phyloP scores from a whole-genome alignment of 2,113 vertebrate genomes.

The Cromileptes altivelis region DNA sequence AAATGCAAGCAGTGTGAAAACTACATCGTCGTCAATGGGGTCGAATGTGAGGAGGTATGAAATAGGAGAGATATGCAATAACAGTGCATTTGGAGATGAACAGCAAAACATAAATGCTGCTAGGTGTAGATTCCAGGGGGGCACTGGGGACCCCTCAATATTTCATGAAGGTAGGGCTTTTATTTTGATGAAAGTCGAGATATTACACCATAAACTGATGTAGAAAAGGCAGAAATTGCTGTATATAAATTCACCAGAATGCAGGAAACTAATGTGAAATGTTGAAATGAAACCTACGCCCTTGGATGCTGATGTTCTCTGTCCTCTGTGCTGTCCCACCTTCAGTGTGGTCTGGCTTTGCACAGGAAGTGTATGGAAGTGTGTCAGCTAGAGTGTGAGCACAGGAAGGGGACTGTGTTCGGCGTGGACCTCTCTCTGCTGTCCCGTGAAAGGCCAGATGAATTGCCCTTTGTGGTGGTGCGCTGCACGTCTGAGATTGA shows the following conservation, averaged over 20 bases:
- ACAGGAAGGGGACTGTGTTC: slow-evolving; percentile 87
- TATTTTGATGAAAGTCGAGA: too few relatives aligned
- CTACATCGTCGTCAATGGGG: slow-evolving; percentile 91
- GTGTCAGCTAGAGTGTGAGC: slow-evolving; percentile 90
- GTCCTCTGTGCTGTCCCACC: slow-evolving; percentile 6
- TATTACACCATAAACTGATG: too few relatives aligned
- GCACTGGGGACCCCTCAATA: too few relatives aligned
- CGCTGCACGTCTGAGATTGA: slow-evolving; percentile 93
- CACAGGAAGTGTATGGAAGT: slow-evolving; percentile 95
- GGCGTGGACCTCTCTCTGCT: slow-evolving; percentile 87
- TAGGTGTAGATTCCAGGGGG: too few relatives aligned
- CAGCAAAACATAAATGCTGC: not conserved
- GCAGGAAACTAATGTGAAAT: too few relatives aligned
- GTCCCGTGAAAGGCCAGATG: slow-evolving; percentile 83
- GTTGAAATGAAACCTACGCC: too few relatives aligned
- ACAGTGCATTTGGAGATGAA: not conserved
- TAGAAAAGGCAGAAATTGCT: too few relatives aligned
- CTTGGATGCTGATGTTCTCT: not conserved
- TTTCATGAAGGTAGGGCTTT: too few relatives aligned
- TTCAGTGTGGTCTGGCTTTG: slow-evolving; percentile 90
- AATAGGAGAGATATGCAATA: not conserved
- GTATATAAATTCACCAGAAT: too few relatives aligned
- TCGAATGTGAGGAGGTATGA: slow-evolving; percentile 94
- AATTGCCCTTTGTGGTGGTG: slow-evolving; percentile 90
- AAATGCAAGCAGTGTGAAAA: slow-evolving; percentile 95